Conservation (phyloP, 2,888 invertebrate genomes). For the Pyrochroa serraticornis region DNA sequence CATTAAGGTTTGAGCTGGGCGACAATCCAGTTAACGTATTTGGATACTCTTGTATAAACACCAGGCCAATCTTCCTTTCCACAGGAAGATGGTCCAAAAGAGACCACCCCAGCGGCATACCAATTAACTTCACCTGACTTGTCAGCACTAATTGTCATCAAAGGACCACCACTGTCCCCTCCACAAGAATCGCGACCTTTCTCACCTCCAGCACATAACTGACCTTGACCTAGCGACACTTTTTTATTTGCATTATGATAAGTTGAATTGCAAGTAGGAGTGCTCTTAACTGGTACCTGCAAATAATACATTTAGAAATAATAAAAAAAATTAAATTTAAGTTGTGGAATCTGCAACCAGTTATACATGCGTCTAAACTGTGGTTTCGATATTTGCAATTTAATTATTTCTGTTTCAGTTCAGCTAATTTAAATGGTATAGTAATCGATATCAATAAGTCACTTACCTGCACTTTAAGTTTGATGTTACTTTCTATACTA, state of each 20-base stretch:
- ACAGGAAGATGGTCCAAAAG: conserved; percentile 64
- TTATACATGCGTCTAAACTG: too few relatives aligned
- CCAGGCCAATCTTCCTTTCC: conserved; percentile 64
- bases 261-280: conserved; percentile 59
- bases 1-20: too few relatives aligned
- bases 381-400: too few relatives aligned
- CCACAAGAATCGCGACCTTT: conserved; percentile 64
- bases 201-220: conserved; percentile 68
- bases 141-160: conserved; percentile 58
- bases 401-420: too few relatives aligned
- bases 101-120: conserved; percentile 66
- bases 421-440: too few relatives aligned
- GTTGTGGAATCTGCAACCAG: too few relatives aligned
- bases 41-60: conserved; percentile 64
- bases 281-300: conserved; percentile 59
- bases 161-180: conserved; percentile 70
- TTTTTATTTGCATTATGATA: conserved; percentile 60
- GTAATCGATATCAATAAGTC: too few relatives aligned
- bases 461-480: conserved; percentile 59
- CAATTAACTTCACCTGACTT: conserved; percentile 54
- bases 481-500: conserved; percentile 58
- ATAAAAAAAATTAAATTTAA: too few relatives aligned
- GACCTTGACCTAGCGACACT: conserved; percentile 58
- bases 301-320: conserved; percentile 9
- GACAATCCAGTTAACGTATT: too few relatives aligned